These are phyloP conservation scores for Orthonyx spaldingii DNA, from an alignment of 2,113 vertebrate species.

Conservation along the genomic window DNA sequence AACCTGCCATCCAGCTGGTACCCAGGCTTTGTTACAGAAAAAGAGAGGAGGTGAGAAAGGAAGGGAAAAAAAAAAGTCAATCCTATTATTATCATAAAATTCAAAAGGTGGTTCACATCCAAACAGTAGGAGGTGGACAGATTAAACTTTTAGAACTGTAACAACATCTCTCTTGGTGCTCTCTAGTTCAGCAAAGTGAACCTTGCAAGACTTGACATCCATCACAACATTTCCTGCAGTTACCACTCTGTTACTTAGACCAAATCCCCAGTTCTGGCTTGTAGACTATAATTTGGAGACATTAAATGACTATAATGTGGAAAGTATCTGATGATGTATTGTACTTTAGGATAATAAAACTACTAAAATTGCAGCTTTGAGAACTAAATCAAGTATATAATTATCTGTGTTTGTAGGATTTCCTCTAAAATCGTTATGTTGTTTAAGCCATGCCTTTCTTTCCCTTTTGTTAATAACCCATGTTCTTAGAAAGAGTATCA, in stretches of 20 bases:
- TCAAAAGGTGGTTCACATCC: slow-evolving; percentile 8
- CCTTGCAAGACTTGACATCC: background rate
- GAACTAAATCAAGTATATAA: slow-evolving; percentile 58
- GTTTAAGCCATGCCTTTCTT: slow-evolving; percentile 48
- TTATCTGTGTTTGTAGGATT: slow-evolving; percentile 64
- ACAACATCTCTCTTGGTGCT: background rate
- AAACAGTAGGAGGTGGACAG: slow-evolving; percentile 29
- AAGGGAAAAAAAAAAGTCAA: background rate
- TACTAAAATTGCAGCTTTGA: slow-evolving; percentile 31
- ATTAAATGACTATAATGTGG: slow-evolving; percentile 49
- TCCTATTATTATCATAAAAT: slow-evolving; percentile 29
- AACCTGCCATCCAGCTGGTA: background rate
- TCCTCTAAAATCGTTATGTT: slow-evolving; percentile 14
- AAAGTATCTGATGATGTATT: slow-evolving; percentile 58
- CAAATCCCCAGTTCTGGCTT: slow-evolving; percentile 20
- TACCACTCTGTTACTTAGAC: slow-evolving; percentile 29
- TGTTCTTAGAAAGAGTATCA: slow-evolving; percentile 30
- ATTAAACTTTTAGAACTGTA: slow-evolving; percentile 30
- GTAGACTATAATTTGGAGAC: slow-evolving; percentile 34
- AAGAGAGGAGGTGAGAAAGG: background rate
- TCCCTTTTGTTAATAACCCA: background rate
- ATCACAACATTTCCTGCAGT: slow-evolving; percentile 41
- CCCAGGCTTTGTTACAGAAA: background rate
- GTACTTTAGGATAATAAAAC: slow-evolving; percentile 53
- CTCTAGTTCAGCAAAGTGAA: background rate